Base-by-base conservation (phyloP, 2,113 vertebrate genomes). In the Pseudorhombus dupliciocellatus region DNA sequence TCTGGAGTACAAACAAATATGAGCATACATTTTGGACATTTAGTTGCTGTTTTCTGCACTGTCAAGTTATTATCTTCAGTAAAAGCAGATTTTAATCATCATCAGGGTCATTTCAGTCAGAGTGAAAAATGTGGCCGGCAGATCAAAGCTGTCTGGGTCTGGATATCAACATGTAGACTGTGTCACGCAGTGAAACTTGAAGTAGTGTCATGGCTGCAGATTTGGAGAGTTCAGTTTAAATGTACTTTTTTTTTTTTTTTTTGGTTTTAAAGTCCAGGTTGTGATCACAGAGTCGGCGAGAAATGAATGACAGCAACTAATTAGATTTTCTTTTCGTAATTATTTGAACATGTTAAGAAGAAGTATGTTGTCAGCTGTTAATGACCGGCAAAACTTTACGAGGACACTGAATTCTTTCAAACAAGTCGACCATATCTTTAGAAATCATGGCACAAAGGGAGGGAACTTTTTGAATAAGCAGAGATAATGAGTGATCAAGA, bases 401-500 rank as follows among this genome's bases (percentile, higher is more conserved):
- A 68, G 48, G 56, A 66, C 48, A 70, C 44, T 31, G 58, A 58
- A 70, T 61, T 54, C n/a, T 46, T 72, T 68, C 50, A 66, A 58
- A 46, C 15, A 46, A 20, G 5, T 37, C 63, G 50, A 21, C 66
- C 25, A 28, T 34, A 63, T 73, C 53, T 75, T 26, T 51, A 42
- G 40, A 72, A 77, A 86, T 77, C 64, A 31, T 59, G 25, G 28
- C 21, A 55, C 37, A 54, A 62, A 75, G 14, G 55, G 51, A 70
- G n/a, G 34, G 48, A 70, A 72, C 44, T 63, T 64, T 73, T 74
- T 73, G 66, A 81, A 76, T 63, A 75, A 24, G 18, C 6, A 42
- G 30, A 34, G 60, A 84, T 78, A 80, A 85, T 75, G 37, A 68
- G 73, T 75, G 62, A 84, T 84, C 71, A 84, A 77, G 60, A 83